Percentiles rank a stretch among this genome's conserved stretches.
phyloP scores from a whole-genome alignment of 2,113 vertebrate species.

The Mystacornis crossleyi region DNA sequence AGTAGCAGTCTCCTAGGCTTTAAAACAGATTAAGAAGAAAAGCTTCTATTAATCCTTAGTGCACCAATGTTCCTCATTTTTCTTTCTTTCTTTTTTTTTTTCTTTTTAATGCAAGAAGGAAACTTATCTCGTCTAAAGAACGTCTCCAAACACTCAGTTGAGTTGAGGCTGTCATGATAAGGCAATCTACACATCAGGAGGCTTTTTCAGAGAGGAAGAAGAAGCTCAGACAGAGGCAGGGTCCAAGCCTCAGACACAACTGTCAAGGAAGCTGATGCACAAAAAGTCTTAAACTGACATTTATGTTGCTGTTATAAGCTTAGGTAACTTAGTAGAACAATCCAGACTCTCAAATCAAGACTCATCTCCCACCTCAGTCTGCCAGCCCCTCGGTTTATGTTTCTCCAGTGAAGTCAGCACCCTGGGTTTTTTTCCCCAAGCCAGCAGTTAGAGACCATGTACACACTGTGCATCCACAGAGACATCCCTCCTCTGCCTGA shows the following conservation, averaged over 20 bases:
- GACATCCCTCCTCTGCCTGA: background rate
- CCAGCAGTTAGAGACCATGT: background rate
- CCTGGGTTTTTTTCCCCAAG: background rate
- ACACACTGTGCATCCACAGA: background rate
- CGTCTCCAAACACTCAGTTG: background rate
- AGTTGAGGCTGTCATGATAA: conserved; percentile 50
- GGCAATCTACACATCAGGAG: conserved; percentile 55
- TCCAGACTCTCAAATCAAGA: background rate
- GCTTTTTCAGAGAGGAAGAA: conserved; percentile 59
- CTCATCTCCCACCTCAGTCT: background rate
- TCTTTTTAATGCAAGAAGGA: background rate
- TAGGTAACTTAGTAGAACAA: background rate
- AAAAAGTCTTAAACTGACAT: background rate
- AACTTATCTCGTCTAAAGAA: conserved; percentile 32
- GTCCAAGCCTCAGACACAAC: conserved; percentile 45
- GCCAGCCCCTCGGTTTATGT: background rate
- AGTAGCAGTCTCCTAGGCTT: background rate
- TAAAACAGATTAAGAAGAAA: conserved; percentile 10
- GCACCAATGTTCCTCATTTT: background rate
- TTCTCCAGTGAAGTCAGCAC: background rate
- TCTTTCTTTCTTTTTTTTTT: background rate
- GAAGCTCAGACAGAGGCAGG: background rate
- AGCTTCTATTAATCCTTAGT: conserved; percentile 1
- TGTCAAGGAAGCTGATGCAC: background rate
- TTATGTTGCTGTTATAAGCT: background rate